Evolutionary conservation across 2,888 invertebrate genomes (phyloP).

Genomic region (Pyralis farinalis): DNA sequence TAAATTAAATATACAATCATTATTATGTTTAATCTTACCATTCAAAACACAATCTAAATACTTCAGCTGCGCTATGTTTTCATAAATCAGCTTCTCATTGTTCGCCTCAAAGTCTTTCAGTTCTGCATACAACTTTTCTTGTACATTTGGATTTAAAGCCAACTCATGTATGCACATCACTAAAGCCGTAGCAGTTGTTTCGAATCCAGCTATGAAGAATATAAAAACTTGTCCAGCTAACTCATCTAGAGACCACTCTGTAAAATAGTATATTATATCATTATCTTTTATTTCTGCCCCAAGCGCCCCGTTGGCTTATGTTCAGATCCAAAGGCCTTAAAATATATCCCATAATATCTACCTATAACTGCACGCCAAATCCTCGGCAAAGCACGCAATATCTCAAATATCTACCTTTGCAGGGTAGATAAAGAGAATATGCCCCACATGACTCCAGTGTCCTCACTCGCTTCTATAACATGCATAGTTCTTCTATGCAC

Average conservation of each 20-base stretch:
- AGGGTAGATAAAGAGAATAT: no score
- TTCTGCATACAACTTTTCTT: slow-evolving; percentile 62
- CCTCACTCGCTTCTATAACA: no score
- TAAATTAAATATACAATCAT: no score
- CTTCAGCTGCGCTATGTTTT: slow-evolving; percentile 45
- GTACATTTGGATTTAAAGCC: slow-evolving; percentile 56
- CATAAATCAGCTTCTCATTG: slow-evolving; percentile 35
- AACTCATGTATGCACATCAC: slow-evolving; percentile 61
- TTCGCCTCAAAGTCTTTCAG: slow-evolving; percentile 36
- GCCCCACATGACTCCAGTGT: no score
- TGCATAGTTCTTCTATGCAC: no score
- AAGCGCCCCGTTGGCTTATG: no score
- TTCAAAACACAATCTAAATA: slow-evolving; percentile 58
- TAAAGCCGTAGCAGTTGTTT: slow-evolving; percentile 56
- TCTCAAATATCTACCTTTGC: no score
- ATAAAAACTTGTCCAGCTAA: slow-evolving; percentile 64
- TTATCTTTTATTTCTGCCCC: no score
- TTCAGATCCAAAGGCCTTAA: no score
- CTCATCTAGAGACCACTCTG: slow-evolving; percentile 63
- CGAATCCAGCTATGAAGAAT: slow-evolving; percentile 72
- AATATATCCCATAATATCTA: no score
- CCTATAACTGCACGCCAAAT: no score
- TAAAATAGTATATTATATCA: slow-evolving; percentile 14
- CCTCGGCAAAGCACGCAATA: no score
- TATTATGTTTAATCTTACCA: slow-evolving; percentile 42